Evolutionary conservation across 2,888 invertebrate genomes (phyloP), one percentile per base, ranked within the genome.

Genomic region (Dasypogon diadema): DNA sequence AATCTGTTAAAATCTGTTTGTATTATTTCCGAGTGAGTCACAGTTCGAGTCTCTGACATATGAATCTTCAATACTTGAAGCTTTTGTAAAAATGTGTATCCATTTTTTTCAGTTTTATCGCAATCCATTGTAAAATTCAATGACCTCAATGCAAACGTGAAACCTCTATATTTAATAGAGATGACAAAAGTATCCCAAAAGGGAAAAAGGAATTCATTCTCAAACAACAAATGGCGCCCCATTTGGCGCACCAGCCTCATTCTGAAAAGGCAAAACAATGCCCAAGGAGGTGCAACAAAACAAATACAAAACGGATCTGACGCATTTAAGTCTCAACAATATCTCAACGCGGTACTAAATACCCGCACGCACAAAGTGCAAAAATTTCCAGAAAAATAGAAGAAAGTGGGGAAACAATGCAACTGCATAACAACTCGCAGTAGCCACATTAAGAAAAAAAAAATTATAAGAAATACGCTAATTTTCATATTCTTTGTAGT

Each of bases 331-430:
- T 14, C 46, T 48, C 16, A 8, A 48, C 60, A 60, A 37, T 60
- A 60, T 37, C 21, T 65, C 16, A 24, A 74, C 48, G 58, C 74
- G 74, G 74, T 74, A 74, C 74, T 74, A 74, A 74, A 74, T 74
- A 55, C 74, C 58, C 58, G 74, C 74, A 74, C 74, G 74, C 74
- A 74, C 74, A 30, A 48, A 26, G 30, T 26, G 48, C 70, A 34
- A 60, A 74, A 60, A 48, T 60, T 60, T 58, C 14, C 37, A 60
- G 30, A 58, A 74, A 24, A 74, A 70, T 54, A 70, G 54, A 24
- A 37, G 21, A 70, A 16, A 8, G 22, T 48, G 4, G 34, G 54
- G 30, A 46, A 68, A 70, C 70, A 70, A 70, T 70, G 54, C 70
- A 54, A 34, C 26, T 51, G 70, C 26, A 70, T 54, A 16, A 51